A percentile compares a stretch with the other conserved stretches of the same genome.
These are phyloP conservation scores for Zeuzera pyrina DNA, from an alignment of 2,888 invertebrate species.

Conservation along the genomic window DNA sequence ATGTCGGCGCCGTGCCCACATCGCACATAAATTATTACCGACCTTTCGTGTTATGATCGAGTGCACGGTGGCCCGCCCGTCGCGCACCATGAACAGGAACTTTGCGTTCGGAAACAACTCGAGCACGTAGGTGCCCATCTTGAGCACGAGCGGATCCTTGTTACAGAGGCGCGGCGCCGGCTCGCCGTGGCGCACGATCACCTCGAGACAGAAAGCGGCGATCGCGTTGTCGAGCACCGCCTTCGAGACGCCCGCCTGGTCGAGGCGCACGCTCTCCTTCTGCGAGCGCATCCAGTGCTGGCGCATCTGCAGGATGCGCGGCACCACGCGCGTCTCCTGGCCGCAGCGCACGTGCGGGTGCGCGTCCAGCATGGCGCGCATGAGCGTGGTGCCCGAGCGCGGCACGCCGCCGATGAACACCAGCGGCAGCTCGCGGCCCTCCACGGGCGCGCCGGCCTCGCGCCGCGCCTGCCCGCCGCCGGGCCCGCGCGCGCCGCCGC, in stretches of 20 bases:
- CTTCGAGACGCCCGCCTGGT: constrained; percentile 95
- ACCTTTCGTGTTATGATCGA: constrained; percentile 97
- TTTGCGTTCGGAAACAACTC: constrained; percentile 98
- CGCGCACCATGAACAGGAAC: constrained; percentile 98
- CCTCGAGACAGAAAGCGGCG: constrained; percentile 96
- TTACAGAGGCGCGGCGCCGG: constrained; percentile 96
- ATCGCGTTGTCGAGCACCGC: constrained; percentile 95
- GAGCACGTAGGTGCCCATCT: constrained; percentile 93
- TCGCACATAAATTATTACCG: too few species aligned
- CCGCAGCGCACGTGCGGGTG: constrained; percentile 98
- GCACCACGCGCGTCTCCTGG: constrained; percentile 97
- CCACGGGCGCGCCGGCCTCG: constrained; percentile 16
- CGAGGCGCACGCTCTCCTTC: constrained; percentile 90
- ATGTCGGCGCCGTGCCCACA: too few species aligned
- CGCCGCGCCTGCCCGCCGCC: constrained; percentile 7
- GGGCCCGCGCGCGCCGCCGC: constrained; percentile 6
- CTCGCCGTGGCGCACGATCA: constrained; percentile 96
- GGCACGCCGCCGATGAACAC: constrained; percentile 99
- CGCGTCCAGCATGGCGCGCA: constrained; percentile 98
- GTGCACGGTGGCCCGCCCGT: constrained; percentile 98
- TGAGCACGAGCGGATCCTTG: constrained; percentile 98
- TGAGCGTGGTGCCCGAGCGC: constrained; percentile 96
- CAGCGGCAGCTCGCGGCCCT: constrained; percentile 91
- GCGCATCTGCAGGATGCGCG: constrained; percentile 94
- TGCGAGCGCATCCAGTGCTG: constrained; percentile 96